Conservation (phyloP, 2,797 vertebrate genomes). For the Pseudocheirus occidentalis region DNA sequence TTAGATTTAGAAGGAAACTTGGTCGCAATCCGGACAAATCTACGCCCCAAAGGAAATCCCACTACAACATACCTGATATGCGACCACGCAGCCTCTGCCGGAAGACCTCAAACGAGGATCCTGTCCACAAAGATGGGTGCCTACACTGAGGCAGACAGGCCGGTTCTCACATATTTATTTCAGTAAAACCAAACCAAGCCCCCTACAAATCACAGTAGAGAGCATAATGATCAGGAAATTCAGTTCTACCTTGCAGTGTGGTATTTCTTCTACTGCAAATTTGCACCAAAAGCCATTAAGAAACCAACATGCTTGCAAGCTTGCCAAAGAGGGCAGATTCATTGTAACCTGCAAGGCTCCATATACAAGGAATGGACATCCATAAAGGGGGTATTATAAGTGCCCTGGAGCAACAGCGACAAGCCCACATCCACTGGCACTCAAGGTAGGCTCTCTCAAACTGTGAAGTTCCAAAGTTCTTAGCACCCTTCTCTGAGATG, state of each 20-base stretch:
- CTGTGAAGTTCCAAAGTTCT: background rate
- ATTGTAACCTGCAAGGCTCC: background rate
- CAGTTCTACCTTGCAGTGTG: background rate
- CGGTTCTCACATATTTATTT: background rate
- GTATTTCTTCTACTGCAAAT: background rate
- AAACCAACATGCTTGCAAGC: background rate
- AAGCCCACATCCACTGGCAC: background rate
- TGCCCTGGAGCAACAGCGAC: background rate
- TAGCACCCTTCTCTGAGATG: too few relatives aligned
- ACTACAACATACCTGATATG: background rate
- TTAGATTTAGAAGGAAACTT: background rate
- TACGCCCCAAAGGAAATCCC: background rate
- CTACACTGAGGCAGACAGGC: background rate
- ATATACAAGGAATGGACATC: background rate
- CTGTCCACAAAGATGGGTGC: background rate
- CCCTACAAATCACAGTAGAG: background rate
- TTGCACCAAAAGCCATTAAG: background rate
- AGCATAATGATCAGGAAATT: background rate
- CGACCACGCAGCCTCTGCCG: background rate
- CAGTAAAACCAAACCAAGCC: background rate
- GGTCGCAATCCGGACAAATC: background rate
- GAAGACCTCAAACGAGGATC: background rate
- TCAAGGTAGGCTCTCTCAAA: background rate
- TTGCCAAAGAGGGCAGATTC: background rate
- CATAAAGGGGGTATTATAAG: background rate